Evolutionary conservation across 2,113 vertebrate genomes (phyloP), one percentile per base, ranked within the genome.

Genomic region (Rhegmatorhina hoffmannsi): DNA sequence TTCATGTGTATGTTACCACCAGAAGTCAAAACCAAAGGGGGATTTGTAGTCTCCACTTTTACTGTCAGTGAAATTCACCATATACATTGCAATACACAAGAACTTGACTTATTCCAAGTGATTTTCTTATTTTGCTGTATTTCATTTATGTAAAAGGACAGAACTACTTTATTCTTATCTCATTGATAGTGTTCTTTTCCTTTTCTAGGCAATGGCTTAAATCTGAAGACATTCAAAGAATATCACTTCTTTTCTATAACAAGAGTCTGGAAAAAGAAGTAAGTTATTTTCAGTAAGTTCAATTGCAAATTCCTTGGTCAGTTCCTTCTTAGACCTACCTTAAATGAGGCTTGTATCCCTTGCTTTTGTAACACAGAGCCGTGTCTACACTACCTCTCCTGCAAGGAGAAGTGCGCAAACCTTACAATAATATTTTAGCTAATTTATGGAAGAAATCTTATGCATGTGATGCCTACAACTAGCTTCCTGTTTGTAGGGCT

Each of bases 221-320:
- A 96, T 99, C 99, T 28, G 99, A 99, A 94, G 99, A 99, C 88
- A 99, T 99, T 96, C 99, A 99, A 96, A 98, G 99, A 98, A 99
- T 99, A 98, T 99, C 99, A 6, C 97, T 99, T 92, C 98, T 99
- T 96, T 99, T 99, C 97, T 99, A 99, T 90, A 99, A 99, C 96
- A 99, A 99, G 97, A 97, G 98, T 47, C 97, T 99, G 91, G 99
- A 99, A 95, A 99, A 99, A 96, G 99, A 99, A 98, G 99, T 99
- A 98, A 98, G 95, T 92, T 86, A 23, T 78, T 94, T 96, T 89
- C 55, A 40, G 2, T 31, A 18, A 60, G n/a, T 75, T 53, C 62
- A 34, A 0, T 44, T 69, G 33, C 50, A 66, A 10, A 50, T 74
- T 69, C 34, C 43, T 64, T 1, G 1, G 20, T 12, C 16, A 14